phyloP scores from a whole-genome alignment of 2,113 vertebrate genomes.

The Arenaria interpres region DNA sequence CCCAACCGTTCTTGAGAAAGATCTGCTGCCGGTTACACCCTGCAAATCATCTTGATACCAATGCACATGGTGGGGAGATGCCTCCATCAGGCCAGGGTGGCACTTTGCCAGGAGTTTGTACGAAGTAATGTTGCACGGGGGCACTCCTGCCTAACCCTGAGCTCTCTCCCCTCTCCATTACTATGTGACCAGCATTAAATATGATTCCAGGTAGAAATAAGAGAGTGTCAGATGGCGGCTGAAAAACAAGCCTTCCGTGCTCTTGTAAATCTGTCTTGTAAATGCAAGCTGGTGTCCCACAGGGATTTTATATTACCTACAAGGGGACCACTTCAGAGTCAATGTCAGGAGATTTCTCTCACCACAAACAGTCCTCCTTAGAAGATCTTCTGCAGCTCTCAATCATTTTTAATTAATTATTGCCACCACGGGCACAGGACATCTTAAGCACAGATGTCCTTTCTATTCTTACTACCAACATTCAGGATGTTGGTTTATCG shows the following conservation, averaged over 20 bases:
- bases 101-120: neutral
- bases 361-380: neutral
- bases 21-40: neutral
- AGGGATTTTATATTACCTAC: neutral
- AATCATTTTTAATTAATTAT: neutral
- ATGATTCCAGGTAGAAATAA: neutral
- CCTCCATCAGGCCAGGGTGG: neutral
- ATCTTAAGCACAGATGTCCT: neutral
- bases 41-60: neutral
- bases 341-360: neutral
- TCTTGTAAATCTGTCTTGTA: neutral
- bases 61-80: neutral
- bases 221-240: neutral
- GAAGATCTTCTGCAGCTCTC: neutral
- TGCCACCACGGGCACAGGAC: neutral
- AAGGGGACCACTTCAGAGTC: neutral
- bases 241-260: neutral
- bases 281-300: neutral
- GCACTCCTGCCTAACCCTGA: rapidly evolving
- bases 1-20: neutral
- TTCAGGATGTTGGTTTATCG: neutral
- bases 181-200: neutral
- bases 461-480: neutral
- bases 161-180: neutral
- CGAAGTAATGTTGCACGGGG: neutral